A percentile compares a stretch with the other conserved stretches of the same genome.
These are phyloP conservation scores for Wasmannia auropunctata DNA, from an alignment of 1,140 invertebrate genomes.

Conservation along the genomic window DNA sequence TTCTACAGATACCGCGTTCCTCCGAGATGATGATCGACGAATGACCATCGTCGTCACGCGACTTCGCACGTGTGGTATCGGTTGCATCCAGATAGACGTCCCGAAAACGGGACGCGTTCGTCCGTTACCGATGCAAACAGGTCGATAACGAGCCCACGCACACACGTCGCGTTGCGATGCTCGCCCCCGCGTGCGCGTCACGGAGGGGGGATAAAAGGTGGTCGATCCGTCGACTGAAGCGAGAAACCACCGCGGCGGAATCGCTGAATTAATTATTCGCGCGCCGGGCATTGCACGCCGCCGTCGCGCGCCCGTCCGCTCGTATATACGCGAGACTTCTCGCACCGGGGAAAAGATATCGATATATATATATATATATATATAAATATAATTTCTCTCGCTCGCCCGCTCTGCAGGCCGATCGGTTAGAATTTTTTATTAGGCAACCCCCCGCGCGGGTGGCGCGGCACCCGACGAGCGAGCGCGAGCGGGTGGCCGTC, in stretches of 20 bases:
- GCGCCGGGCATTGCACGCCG: not conserved
- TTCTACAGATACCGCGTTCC: not conserved
- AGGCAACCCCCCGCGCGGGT: not conserved
- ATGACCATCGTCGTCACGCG: not conserved
- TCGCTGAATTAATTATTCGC: conserved; percentile 37
- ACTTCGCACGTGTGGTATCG: not conserved
- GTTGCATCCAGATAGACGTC: not conserved
- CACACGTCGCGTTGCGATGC: not conserved
- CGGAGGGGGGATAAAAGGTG: not conserved
- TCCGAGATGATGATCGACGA: not conserved
- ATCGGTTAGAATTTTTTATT: conserved; percentile 60
- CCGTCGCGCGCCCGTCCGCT: not conserved
- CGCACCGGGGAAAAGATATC: not conserved
- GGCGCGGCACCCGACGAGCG: conserved; percentile 5
- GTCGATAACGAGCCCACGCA: conserved; percentile 4
- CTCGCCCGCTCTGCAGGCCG: not conserved
- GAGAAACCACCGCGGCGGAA: not conserved
- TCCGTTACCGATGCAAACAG: conserved; percentile 2
- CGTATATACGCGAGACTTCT: not conserved
- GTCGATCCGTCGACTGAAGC: not conserved
- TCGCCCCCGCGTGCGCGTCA: not conserved
- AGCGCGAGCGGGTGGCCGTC: conserved; percentile 58
- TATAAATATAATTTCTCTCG: conserved; percentile 45
- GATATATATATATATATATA: too few relatives aligned
- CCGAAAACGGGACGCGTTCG: not conserved